phyloP scores from a whole-genome alignment of 1,140 invertebrate genomes.

The Aphelenchoides avenae region DNA sequence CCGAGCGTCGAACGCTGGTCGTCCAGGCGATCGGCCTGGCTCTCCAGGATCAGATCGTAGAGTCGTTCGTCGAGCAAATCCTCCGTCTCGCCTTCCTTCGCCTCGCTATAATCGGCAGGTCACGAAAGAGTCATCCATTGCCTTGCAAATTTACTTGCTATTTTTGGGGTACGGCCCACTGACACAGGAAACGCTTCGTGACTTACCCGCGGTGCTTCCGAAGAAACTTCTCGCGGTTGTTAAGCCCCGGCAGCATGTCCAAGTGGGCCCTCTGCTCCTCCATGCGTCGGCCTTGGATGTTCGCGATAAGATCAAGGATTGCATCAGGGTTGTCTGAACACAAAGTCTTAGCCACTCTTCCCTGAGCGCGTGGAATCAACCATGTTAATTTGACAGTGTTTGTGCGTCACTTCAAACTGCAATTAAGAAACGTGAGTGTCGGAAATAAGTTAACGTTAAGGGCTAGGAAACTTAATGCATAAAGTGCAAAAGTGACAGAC shows the following conservation, averaged over 20 bases:
- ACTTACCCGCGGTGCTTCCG: background rate
- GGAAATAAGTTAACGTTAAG: no score
- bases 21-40: slow-evolving; percentile 24
- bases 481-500: no score
- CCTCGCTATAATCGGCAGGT: slow-evolving; percentile 5
- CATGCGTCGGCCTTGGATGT: slow-evolving; percentile 34
- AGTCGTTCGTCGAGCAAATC: slow-evolving; percentile 17
- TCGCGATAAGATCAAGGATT: slow-evolving; percentile 33
- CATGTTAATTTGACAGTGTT: no score
- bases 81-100: slow-evolving; percentile 1
- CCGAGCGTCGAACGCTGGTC: slow-evolving; percentile 24
- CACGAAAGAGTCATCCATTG: slow-evolving; percentile 14
- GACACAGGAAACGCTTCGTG: background rate
- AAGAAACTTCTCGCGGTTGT: slow-evolving; percentile 15
- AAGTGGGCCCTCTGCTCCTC: slow-evolving; percentile 35
- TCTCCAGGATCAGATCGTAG: slow-evolving; percentile 24
- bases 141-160: slow-evolving; percentile 12
- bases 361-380: no score
- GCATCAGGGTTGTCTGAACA: slow-evolving; percentile 36
- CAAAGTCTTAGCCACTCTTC: no score
- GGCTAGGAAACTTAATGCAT: no score
- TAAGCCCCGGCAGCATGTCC: slow-evolving; percentile 16
- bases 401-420: no score
- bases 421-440: no score
- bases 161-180: background rate